Base-by-base conservation (phyloP, 2,113 vertebrate species). In the Chitala chitala region DNA sequence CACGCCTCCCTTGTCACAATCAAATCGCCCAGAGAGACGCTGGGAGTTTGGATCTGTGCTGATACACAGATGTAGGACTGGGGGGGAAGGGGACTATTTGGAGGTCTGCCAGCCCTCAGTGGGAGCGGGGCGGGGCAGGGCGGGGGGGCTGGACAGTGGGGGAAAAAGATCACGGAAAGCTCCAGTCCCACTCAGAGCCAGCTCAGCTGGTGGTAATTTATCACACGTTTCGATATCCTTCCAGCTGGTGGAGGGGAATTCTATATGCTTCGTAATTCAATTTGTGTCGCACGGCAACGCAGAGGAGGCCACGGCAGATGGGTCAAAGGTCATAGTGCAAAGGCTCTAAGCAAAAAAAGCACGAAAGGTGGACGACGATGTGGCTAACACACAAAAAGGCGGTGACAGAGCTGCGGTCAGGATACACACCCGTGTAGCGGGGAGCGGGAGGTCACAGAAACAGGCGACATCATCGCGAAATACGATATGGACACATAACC, bases 221-320 rank as follows among this genome's bases (percentile, higher is more conserved):
- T 91, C 82, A 86, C 78, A 83, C 72, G 36, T 85, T 89, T 85
- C 89, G 88, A 90, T 83, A 79, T 79, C 75, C 72, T 1, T 86
- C 89, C 90, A 92, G 85, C 84, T 90, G 88, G 87, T 81, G 77
- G 65, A 33, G 55, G 44, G n/a, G 84, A 78, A 85, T 31, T 78
- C 83, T 83, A 87, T 88, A 86, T 90, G 85, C 89, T 88, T 90
- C 91, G 91, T 91, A 92, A 91, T 91, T 90, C 85, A 89, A 90
- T 91, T n/a, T 90, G 90, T 79, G 72, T 82, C 66, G 77, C 86
- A 87, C 91, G 87, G 86, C 90, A 90, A 88, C 89, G n/a, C 89
- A 89, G 85, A 1, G 0, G 78, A 86, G 61, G 84, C 5, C 53
- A 84, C 78, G 78, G 82, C 80, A 82, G 86, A 86, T 79, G 72